Evolutionary conservation across 2,113 vertebrate genomes (phyloP), one percentile per base, ranked within the genome.

Genomic region (Gila orcuttii): DNA sequence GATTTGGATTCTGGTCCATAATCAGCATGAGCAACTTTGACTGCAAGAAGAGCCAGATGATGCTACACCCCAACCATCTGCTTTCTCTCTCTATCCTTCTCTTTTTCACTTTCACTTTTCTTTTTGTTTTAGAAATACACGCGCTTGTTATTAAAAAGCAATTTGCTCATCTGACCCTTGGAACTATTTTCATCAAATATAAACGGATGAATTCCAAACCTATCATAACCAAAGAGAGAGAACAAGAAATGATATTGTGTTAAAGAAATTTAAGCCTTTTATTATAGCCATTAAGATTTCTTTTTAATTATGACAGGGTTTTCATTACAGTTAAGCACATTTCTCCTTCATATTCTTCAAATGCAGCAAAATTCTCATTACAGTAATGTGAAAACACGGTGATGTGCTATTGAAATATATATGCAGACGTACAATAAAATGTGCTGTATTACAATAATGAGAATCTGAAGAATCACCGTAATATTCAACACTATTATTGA

Each of bases 1-100:
- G 28, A 73, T 42, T 71, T 73, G 50, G 47, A 73, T 83, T 71
- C 68, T 52, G 47, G 60, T 82, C 79, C 77, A 79, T 39, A 60
- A 79, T 59, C 55, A 79, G 77, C 77, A 25, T 42, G 77, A 79
- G 55, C 77, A 79, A 60, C 55, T 59, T 79, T 36, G 33, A 36
- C 33, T 60, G 9, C 31, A 79, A 47, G n/a, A 36, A 13, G 33
- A 79, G 33, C 50, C 77, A 60, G 21, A 59, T 23, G 28, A 79
- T 60, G 17, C 4, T 52, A 55, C 28, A 59, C 52, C 13, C 13
- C 21, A 52, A 77, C 15, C 4, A 25, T 52, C 17, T 57, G 19
- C 10, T 4, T 76, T 31, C 17, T 47, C 74, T 78, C 77, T 39
- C 19, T 21, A 15, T 75, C 36, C 55, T 10, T 60, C 33, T 79